phyloP scores from a whole-genome alignment of 2,797 vertebrate species.

The Sciurus vulgaris region DNA sequence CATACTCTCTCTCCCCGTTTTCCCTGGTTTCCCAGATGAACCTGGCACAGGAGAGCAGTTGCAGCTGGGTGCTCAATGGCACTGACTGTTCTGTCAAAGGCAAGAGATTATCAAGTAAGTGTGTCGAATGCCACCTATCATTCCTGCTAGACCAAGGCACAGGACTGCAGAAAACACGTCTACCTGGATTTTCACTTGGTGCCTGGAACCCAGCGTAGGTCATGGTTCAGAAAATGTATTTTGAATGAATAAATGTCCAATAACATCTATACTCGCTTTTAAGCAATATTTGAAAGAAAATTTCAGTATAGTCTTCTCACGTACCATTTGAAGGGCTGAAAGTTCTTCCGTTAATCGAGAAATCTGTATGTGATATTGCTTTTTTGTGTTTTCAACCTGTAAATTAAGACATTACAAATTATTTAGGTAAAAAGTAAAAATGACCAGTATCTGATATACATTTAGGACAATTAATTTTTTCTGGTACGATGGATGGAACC shows the following conservation, averaged over 20 bases:
- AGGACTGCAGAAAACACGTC: neutral
- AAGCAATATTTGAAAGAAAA: conserved; percentile 65
- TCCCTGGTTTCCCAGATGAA: neutral
- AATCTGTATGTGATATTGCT: conserved; percentile 93
- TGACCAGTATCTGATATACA: conserved; percentile 45
- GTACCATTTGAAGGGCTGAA: conserved; percentile 94
- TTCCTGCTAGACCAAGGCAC: neutral
- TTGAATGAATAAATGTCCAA: conserved; percentile 24
- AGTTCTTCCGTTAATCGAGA: conserved; percentile 93
- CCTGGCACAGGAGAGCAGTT: neutral
- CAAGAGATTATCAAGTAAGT: neutral
- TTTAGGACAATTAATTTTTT: neutral
- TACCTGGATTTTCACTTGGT: neutral
- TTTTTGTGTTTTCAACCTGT: conserved; percentile 93
- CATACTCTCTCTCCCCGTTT: neutral
- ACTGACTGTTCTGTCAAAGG: neutral
- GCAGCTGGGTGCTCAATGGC: neutral
- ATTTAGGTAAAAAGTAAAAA: conserved; percentile 50
- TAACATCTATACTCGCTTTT: conserved; percentile 12
- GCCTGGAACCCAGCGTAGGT: neutral
- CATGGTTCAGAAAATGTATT: neutral
- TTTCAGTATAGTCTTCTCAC: conserved; percentile 67
- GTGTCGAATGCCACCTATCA: neutral
- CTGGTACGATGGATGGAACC: no score
- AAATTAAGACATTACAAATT: conserved; percentile 67